Evolutionary conservation across 2,113 vertebrate species (phyloP), one percentile per base, ranked within the genome.

Genomic region (Neoarius graeffei): DNA sequence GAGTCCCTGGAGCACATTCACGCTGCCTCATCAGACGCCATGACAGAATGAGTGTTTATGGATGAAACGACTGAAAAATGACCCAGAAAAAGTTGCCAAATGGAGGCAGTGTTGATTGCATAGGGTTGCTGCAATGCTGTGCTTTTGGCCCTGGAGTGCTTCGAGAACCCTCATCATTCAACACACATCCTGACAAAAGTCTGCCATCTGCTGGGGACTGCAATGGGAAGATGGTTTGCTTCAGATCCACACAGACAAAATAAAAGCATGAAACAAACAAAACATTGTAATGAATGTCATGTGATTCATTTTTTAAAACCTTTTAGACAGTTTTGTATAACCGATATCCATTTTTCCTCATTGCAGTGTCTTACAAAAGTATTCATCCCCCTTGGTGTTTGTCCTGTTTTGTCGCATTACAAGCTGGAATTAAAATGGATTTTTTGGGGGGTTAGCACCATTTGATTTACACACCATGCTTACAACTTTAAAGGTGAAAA

Each of bases 151-250:
- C 84, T 62, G 30, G 64, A 71, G 64, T 1, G 4, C 66, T 20
- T 84, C 20, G 50, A 83, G 42, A 83, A 67, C 20, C 81, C 19
- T 48, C 57, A 74, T n/a, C 69, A 7, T 89, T 54, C 7, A 60
- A 23, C 54, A 23, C 19, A 54, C 23, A 86, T 91, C 57, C 84
- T 89, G 88, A 87, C 89, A 88, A 87, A 93, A 91, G 91, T 82
- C 86, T 91, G 89, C 94, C 94, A 92, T 92, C 94, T 95, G 52
- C 93, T 87, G 85, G 27, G 62, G 27, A 74, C 17, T 79, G 48
- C 15, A 27, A 48, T 30, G 23, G 52, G 42, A 84, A 23, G 14
- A 4, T 56, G 64, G 19, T 11, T 13, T n/a, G 11, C 4, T 79
- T 50, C 17, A 60, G 1, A 81, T 76, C 62, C 66, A 30, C 54